Evolutionary conservation across 2,113 vertebrate genomes (phyloP).

Genomic region (Camelus bactrianus): DNA sequence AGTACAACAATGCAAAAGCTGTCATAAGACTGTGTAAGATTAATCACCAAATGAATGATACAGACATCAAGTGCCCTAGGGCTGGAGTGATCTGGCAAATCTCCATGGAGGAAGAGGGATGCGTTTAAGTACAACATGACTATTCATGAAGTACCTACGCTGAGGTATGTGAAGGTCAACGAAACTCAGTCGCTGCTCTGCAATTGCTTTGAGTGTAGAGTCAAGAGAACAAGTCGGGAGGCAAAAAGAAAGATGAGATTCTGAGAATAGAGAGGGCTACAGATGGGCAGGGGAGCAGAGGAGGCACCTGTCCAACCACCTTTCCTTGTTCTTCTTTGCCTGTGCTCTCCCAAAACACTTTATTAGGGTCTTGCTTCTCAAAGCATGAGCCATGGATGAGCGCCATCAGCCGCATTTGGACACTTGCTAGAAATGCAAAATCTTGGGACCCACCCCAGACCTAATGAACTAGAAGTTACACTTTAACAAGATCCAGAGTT

Average conservation of each 20-base stretch:
- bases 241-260: not conserved
- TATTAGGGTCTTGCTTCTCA: not conserved
- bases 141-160: slow-evolving; percentile 48
- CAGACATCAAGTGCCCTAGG: slow-evolving; percentile 62
- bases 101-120: not conserved
- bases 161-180: not conserved
- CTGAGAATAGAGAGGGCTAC: not conserved
- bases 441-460: not conserved
- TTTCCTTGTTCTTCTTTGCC: not conserved
- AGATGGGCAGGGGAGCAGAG: not conserved
- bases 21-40: slow-evolving; percentile 63
- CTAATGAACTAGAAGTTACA: not conserved
- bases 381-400: not conserved
- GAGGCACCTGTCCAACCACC: not conserved
- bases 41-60: slow-evolving; percentile 76
- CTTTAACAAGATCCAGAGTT: not conserved
- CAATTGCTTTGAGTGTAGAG: not conserved
- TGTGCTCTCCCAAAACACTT: not conserved
- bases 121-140: slow-evolving; percentile 43
- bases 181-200: not conserved
- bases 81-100: slow-evolving; percentile 13
- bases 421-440: not conserved
- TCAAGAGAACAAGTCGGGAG: not conserved
- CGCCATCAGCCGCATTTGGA: not conserved
- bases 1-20: slow-evolving; percentile 63